Evolutionary conservation across 2,888 invertebrate species (phyloP).

Genomic region (Pocota personata): DNA sequence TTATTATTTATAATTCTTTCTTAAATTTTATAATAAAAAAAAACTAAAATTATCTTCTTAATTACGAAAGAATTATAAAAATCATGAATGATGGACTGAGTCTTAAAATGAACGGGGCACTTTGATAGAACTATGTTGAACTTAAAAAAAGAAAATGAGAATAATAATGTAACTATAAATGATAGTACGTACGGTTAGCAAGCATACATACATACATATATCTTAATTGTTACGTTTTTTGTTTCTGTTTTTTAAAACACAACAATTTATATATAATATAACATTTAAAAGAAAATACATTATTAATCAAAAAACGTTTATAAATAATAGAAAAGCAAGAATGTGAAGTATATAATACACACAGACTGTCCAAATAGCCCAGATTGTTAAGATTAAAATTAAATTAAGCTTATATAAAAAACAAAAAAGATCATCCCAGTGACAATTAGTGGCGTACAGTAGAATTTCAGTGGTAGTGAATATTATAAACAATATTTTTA

Average conservation of each 20-base stretch:
- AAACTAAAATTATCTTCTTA: neutral
- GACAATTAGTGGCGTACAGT: neutral
- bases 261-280: neutral
- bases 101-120: slow-evolving; percentile 34
- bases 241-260: neutral
- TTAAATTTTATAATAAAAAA: neutral
- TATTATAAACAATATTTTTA: too few relatives aligned
- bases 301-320: neutral
- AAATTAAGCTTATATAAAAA: too few relatives aligned
- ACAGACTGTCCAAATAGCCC: neutral
- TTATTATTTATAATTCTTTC: slow-evolving; percentile 16
- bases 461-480: too few relatives aligned
- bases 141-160: slow-evolving; percentile 1
- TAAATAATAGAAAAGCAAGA: neutral
- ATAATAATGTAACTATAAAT: slow-evolving; percentile 17
- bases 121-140: slow-evolving; percentile 23
- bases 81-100: slow-evolving; percentile 48
- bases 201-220: slow-evolving; percentile 3
- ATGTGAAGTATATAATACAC: neutral
- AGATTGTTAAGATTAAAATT: neutral
- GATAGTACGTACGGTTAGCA: slow-evolving; percentile 19
- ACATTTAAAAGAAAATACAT: neutral
- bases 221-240: slow-evolving; percentile 36
- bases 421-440: neutral
- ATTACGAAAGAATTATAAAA: slow-evolving; percentile 19